Conservation (phyloP, 2,797 vertebrate species). For the Gallinago nigripennis region DNA sequence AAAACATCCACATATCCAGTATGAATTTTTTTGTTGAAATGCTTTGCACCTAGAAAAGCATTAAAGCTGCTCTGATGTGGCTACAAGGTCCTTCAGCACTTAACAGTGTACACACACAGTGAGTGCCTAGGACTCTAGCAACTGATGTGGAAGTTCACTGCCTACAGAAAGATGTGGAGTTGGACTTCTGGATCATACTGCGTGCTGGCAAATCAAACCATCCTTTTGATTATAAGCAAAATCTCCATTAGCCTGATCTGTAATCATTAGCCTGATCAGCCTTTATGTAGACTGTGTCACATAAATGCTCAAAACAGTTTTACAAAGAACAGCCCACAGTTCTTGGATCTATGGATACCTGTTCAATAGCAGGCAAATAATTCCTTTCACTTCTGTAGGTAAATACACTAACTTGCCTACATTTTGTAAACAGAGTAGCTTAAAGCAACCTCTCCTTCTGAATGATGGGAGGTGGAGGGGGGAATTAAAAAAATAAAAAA, state of each 20-base stretch:
- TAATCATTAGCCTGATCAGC: background rate
- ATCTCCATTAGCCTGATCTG: background rate
- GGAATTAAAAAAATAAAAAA: too few species aligned
- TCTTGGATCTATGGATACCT: background rate
- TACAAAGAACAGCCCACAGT: background rate
- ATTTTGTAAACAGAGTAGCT: background rate
- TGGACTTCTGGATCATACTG: background rate
- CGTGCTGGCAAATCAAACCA: background rate
- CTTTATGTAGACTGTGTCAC: background rate
- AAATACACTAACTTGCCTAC: background rate
- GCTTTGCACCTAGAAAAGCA: too few species aligned
- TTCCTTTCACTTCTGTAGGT: background rate
- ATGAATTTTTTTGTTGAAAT: background rate
- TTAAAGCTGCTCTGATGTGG: background rate
- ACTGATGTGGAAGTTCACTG: background rate
- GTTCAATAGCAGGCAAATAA: background rate
- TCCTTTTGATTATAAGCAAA: background rate
- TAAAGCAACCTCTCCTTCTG: background rate
- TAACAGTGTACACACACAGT: too few species aligned
- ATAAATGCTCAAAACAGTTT: background rate
- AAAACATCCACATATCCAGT: background rate
- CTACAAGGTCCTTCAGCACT: background rate
- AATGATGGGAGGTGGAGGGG: background rate
- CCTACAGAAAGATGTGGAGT: fast-evolving
- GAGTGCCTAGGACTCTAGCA: background rate